A percentile compares a stretch with the other conserved stretches of the same genome.
Conservation (phyloP, 2,797 vertebrate genomes). For the Onychomys torridus region DNA sequence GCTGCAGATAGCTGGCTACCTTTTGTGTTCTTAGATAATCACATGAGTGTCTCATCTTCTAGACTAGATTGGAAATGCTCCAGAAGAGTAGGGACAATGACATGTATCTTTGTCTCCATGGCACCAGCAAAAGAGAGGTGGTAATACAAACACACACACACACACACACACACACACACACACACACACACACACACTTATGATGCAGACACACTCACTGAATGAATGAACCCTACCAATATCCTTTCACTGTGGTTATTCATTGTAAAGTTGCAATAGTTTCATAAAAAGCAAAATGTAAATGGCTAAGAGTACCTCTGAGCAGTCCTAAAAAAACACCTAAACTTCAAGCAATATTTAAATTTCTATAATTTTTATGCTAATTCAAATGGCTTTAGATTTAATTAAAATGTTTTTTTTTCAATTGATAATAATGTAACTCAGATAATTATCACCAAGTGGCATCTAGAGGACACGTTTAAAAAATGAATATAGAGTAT, state of each 20-base stretch:
- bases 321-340: conserved; percentile 73
- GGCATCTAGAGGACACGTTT: conserved; percentile 89
- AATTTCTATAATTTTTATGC: conserved; percentile 86
- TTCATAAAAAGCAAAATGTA: conserved; percentile 81
- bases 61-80: background rate
- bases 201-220: background rate
- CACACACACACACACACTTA: background rate
- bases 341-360: conserved; percentile 84
- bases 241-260: conserved; percentile 76
- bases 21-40: background rate
- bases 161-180: background rate
- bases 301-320: conserved; percentile 76
- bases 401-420: conserved; percentile 90
- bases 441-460: conserved; percentile 89
- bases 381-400: conserved; percentile 87
- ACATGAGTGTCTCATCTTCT: too few relatives aligned
- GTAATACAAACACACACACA: background rate
- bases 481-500: conserved; percentile 88
- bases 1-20: background rate
- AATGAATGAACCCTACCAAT: conserved; percentile 16
- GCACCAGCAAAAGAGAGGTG: background rate
- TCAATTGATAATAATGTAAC: conserved; percentile 88
- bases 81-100: background rate
- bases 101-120: background rate
- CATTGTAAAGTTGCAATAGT: conserved; percentile 51